A percentile compares a stretch with the other conserved stretches of the same genome.
phyloP scores from a whole-genome alignment of 2,113 vertebrate species.

The Megaptera novaeangliae region DNA sequence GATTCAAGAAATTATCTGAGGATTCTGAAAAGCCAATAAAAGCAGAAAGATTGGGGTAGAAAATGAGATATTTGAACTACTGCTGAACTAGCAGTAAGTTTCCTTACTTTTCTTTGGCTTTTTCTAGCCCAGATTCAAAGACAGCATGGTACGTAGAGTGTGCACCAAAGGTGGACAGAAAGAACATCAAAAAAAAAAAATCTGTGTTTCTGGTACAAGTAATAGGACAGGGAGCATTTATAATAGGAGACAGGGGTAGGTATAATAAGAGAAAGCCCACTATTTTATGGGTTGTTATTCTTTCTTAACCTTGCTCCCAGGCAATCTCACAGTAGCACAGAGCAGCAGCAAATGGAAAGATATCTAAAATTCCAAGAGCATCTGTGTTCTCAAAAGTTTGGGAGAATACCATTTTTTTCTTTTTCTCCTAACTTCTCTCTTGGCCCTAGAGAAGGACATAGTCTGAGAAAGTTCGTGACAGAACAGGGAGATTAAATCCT shows the following conservation, averaged over 20 bases:
- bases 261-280: neutral
- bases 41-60: neutral
- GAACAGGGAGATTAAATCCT: neutral
- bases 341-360: neutral
- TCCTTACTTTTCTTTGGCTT: neutral
- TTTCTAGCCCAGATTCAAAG: neutral
- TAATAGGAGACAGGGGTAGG: neutral
- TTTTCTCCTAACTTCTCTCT: neutral
- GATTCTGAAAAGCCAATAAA: neutral
- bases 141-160: neutral
- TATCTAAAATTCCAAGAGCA: accelerated
- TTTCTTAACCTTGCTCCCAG: accelerated
- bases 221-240: neutral
- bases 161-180: neutral
- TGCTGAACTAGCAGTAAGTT: neutral
- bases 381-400: neutral
- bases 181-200: neutral
- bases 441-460: neutral
- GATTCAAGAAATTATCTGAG: neutral
- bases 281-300: accelerated
- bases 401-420: neutral
- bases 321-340: neutral
- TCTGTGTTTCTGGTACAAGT: neutral
- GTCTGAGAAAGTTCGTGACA: neutral
- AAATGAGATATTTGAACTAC: neutral